phyloP scores from a whole-genome alignment of 1,140 invertebrate genomes.

The Wiebesia pumilae region DNA sequence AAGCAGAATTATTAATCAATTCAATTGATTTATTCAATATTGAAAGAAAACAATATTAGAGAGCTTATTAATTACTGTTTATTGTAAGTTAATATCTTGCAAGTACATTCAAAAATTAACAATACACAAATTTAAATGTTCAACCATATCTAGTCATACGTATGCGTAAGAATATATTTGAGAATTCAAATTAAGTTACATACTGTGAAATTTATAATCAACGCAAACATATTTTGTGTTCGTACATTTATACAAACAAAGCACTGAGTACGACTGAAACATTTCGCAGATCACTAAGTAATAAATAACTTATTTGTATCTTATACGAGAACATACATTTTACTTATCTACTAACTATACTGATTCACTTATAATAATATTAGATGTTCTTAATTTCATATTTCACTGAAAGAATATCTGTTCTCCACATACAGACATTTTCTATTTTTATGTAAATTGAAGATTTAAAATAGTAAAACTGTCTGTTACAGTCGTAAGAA shows the following conservation, averaged over 20 bases:
- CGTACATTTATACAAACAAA: slow-evolving; percentile 14
- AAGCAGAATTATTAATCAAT: too few species aligned
- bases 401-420: too few species aligned
- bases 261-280: slow-evolving; percentile 30
- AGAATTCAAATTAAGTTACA: not conserved
- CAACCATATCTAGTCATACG: not conserved
- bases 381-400: too few species aligned
- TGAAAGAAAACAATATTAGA: not conserved
- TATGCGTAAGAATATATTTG: too few species aligned
- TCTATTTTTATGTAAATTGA: too few species aligned
- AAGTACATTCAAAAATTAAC: slow-evolving; percentile 51
- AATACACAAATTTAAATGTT: slow-evolving; percentile 44
- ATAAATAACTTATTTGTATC: slow-evolving; percentile 36
- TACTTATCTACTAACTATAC: not conserved
- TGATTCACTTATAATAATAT: slow-evolving; percentile 8
- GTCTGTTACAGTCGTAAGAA: too few species aligned
- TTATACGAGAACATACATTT: slow-evolving; percentile 9
- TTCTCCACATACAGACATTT: too few species aligned
- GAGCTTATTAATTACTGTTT: slow-evolving; percentile 53
- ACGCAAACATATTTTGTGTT: not conserved
- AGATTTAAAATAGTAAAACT: too few species aligned
- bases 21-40: too few species aligned
- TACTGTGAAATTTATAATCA: slow-evolving; percentile 19
- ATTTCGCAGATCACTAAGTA: not conserved
- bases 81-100: slow-evolving; percentile 48